Conservation (phyloP, 1,140 invertebrate species). For the Meteorus sp. region DNA sequence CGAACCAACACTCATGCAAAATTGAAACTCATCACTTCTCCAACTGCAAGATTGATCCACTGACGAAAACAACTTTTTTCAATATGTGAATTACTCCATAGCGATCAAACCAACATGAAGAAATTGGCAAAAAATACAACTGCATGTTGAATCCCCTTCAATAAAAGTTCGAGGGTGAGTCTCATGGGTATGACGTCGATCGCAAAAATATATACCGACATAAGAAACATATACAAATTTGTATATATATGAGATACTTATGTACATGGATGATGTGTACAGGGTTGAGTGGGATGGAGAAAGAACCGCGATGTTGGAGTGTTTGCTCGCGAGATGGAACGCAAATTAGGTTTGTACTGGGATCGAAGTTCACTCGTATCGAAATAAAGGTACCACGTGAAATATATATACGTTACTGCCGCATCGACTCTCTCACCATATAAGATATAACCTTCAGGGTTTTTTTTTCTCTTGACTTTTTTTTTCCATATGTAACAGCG, state of each 20-base stretch:
- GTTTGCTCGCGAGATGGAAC: conserved; percentile 55
- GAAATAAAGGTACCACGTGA: conserved; percentile 54
- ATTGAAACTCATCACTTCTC: no score
- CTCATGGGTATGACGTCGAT: conserved; percentile 10
- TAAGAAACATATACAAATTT: not conserved
- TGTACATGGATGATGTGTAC: not conserved
- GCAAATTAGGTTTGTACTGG: conserved; percentile 56
- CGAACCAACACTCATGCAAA: no score
- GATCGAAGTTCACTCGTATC: conserved; percentile 50
- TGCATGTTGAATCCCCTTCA: not conserved
- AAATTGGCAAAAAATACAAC: not conserved
- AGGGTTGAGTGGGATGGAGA: not conserved
- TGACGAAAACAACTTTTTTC: no score
- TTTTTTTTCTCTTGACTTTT: no score
- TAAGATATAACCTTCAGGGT: conserved; percentile 25
- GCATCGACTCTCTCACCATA: conserved; percentile 23
- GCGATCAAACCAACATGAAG: no score
- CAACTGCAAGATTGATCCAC: no score
- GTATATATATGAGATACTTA: not conserved
- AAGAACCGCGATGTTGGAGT: conserved; percentile 35
- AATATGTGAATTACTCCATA: no score
- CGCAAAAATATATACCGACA: not conserved
- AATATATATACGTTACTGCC: conserved; percentile 43
- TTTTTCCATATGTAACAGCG: no score
- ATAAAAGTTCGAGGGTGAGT: conserved; percentile 4